phyloP scores from a whole-genome alignment of 2,797 vertebrate genomes.

The Ispidina picta region DNA sequence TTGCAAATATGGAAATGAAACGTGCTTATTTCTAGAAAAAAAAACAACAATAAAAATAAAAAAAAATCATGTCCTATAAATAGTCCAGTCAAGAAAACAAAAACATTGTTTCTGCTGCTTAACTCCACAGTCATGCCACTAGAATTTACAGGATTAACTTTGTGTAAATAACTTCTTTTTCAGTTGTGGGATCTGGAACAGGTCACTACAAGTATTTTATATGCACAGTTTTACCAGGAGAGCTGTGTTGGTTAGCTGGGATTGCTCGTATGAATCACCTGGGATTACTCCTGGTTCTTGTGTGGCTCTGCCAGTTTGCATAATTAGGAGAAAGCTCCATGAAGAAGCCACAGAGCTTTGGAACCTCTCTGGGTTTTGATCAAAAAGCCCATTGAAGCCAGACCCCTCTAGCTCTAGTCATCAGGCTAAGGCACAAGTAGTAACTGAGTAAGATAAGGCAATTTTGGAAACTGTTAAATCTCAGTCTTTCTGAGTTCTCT shows the following conservation, averaged over 20 bases:
- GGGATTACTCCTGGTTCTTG: constrained; percentile 16
- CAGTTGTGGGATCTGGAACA: constrained; percentile 30
- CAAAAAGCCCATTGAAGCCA: constrained; percentile 36
- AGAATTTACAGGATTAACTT: constrained; percentile 37
- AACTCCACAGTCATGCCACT: neutral
- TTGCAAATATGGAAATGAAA: constrained; percentile 21
- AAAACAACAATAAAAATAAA: neutral
- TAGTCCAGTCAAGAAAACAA: constrained; percentile 16
- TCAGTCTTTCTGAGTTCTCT: neutral
- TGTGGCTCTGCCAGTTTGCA: constrained; percentile 29
- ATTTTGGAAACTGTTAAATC: neutral
- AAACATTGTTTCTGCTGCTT: constrained; percentile 23
- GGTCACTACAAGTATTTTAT: constrained; percentile 32
- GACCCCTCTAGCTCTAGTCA: neutral
- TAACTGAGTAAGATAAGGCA: neutral
- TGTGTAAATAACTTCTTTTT: constrained; percentile 39
- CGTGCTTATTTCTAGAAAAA: neutral
- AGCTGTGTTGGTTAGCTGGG: constrained; percentile 10
- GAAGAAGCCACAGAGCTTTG: constrained; percentile 12
- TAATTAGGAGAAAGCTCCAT: neutral
- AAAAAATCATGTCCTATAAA: constrained; percentile 19
- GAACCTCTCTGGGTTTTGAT: constrained; percentile 27
- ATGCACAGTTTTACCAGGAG: neutral
- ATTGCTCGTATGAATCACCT: neutral
- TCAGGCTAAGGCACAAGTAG: neutral